These are phyloP conservation scores for Chrysolina americana DNA, from an alignment of 2,888 invertebrate genomes.

Conservation along the genomic window DNA sequence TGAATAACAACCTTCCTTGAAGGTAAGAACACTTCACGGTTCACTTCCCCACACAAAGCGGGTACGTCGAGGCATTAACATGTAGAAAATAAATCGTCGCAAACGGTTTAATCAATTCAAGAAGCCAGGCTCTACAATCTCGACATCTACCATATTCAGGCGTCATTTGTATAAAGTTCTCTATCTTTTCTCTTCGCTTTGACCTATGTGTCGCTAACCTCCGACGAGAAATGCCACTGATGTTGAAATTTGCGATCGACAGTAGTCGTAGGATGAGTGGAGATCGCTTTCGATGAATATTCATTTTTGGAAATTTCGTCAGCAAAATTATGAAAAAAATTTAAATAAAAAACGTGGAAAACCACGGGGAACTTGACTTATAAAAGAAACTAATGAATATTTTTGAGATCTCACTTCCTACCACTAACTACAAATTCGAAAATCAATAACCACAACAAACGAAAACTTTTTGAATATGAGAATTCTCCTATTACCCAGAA, in stretches of 20 bases:
- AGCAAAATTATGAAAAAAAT: no score
- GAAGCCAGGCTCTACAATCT: constrained; percentile 26
- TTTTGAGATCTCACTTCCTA: no score
- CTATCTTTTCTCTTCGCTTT: constrained; percentile 21
- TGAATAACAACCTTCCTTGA: constrained; percentile 5
- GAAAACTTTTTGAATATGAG: no score
- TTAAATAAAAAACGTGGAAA: no score
- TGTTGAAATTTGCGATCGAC: neutral
- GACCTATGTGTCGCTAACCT: constrained; percentile 27
- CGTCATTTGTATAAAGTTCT: constrained; percentile 37
- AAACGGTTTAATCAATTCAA: constrained; percentile 28
- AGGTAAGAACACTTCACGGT: constrained; percentile 14
- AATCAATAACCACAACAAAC: no score
- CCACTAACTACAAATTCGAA: no score
- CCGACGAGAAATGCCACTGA: constrained; percentile 12
- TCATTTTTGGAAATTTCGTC: no score
- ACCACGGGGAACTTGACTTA: no score
- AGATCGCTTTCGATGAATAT: neutral
- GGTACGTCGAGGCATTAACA: constrained; percentile 15
- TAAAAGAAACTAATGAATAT: no score
- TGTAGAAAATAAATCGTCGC: constrained; percentile 27
- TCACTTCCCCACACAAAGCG: constrained; percentile 3
- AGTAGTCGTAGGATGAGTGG: neutral
- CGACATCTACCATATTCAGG: constrained; percentile 37
- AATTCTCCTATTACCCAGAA: no score